Evolutionary conservation across 2,113 vertebrate genomes (phyloP).

Genomic region (Lota lota): DNA sequence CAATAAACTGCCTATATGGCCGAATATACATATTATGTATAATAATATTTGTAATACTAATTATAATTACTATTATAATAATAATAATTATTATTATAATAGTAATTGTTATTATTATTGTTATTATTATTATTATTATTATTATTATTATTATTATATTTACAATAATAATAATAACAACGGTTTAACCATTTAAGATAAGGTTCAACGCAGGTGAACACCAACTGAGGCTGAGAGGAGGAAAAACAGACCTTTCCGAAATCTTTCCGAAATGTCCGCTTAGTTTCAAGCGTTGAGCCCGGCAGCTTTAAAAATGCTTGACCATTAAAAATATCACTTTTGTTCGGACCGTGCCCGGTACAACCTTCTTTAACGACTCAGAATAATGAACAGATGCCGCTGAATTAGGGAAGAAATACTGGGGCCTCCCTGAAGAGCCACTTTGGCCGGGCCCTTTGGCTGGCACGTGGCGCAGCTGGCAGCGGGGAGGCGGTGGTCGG

Average conservation of each 20-base stretch:
- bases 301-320: slow-evolving; percentile 33
- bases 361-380: slow-evolving; percentile 64
- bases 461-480: slow-evolving; percentile 78
- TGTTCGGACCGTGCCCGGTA: slow-evolving; percentile 32
- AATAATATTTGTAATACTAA: not conserved
- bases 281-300: slow-evolving; percentile 6
- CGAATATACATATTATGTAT: not conserved
- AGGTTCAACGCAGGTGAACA: too few relatives aligned
- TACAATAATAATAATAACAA: not conserved
- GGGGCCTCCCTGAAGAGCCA: slow-evolving; percentile 78
- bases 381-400: slow-evolving; percentile 82
- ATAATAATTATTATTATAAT: not conserved
- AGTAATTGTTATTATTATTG: not conserved
- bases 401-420: slow-evolving; percentile 83
- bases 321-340: slow-evolving; percentile 20
- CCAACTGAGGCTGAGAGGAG: not conserved
- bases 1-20: slow-evolving; percentile 18
- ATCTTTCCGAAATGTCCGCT: slow-evolving; percentile 10
- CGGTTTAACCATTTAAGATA: not conserved
- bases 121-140: not conserved
- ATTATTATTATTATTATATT: not conserved
- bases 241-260: slow-evolving; percentile 3
- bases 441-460: slow-evolving; percentile 73
- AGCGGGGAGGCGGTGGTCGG: slow-evolving; percentile 57
- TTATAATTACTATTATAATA: not conserved